Evolutionary conservation across 2,888 invertebrate genomes (phyloP), one percentile per base, ranked within the genome.

Genomic region (Eledone cirrhosa): DNA sequence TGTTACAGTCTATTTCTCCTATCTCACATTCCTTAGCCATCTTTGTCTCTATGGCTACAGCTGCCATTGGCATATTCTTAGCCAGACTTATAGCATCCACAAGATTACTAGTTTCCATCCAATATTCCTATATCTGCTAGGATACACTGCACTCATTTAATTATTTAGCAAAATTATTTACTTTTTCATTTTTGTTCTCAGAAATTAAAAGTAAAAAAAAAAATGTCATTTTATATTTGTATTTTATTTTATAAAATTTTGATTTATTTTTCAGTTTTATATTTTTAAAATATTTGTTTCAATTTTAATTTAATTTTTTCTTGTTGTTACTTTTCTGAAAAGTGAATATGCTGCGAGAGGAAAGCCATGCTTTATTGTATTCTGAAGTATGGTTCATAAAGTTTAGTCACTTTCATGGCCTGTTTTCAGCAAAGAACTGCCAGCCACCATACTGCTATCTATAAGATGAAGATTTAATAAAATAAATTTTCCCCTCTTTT

Each of bases 121-220:
- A 72, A 72, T 72, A 72, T 72, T 72, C 29, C 31, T 41, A 72
- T 72, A 72, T 72, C 72, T 72, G 72, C 72, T 72, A 72, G 72
- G 33, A 72, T 72, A 41, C 72, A 41, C n/a, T 41, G 31, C 41
- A 41, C n/a, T 72, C 33, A 72, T 72, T 72, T 72, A 72, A 72
- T 72, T 72, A 72, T 72, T 72, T 72, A 72, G 31, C 31, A 24
- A 72, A 31, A 72, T 41, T 22, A 8, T 69, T n/a, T 41, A 2
- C 33, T 14, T 72, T 41, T 41, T 69, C 31, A 13, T 69, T 19
- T 69, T n/a, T 41, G 13, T 72, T 72, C 41, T 72, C 41, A 41
- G n/a, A n/a, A 72, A 41, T 72, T 72, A 19, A 33, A 72, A 72
- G 31, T 31, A 31, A 72, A 22, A 13, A 19, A 19, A 69, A 69